Evolutionary conservation across 2,888 invertebrate species (phyloP).

Genomic region (Rugalucina vietnamica): DNA sequence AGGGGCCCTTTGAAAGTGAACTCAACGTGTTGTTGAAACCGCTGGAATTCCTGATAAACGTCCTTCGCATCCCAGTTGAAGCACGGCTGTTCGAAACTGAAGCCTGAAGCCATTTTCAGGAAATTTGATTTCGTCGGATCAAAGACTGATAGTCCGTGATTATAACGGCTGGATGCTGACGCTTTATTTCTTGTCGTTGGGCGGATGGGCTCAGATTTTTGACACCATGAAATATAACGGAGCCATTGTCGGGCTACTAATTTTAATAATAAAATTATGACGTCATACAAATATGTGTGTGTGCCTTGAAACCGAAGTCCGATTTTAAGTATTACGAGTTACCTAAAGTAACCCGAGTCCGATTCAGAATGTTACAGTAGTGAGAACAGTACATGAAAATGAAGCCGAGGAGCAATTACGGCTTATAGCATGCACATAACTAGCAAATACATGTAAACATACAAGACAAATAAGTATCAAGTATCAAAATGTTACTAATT

Average conservation of each 20-base stretch:
- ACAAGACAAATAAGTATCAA: too few relatives aligned
- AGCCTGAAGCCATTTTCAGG: constrained; percentile 10
- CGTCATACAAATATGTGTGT: neutral
- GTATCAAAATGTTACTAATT: too few relatives aligned
- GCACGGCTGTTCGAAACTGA: constrained; percentile 28
- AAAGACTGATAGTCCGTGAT: neutral
- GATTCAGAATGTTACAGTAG: too few relatives aligned
- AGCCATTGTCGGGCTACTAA: neutral
- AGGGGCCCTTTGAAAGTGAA: constrained; percentile 42
- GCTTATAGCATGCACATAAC: too few relatives aligned
- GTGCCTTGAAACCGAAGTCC: neutral
- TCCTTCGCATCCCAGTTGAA: constrained; percentile 28
- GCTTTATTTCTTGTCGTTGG: neutral
- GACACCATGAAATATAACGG: constrained; percentile 9
- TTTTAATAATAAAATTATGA: neutral
- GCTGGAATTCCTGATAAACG: constrained; percentile 34
- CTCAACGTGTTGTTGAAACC: constrained; percentile 49
- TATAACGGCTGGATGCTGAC: neutral
- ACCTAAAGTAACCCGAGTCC: neutral
- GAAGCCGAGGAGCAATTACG: too few relatives aligned
- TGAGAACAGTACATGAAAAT: too few relatives aligned
- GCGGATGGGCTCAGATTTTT: neutral
- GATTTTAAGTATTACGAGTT: neutral
- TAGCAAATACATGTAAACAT: too few relatives aligned
- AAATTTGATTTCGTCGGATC: neutral